Percentiles rank a stretch among this genome's conserved stretches.
Conservation (phyloP, 2,888 invertebrate genomes). For the Tethea ocularis region DNA sequence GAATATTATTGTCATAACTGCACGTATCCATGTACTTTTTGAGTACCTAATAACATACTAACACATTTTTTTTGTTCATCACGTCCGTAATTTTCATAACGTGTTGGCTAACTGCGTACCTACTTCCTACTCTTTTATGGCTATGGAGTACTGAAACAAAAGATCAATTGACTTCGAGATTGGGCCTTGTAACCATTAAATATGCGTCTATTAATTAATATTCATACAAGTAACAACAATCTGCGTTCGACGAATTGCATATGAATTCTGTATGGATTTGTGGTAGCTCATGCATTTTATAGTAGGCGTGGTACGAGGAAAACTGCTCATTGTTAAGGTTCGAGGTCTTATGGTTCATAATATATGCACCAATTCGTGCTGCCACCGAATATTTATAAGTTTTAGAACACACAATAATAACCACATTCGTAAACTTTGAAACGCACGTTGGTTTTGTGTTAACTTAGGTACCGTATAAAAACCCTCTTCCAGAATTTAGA, state of each 20-base stretch:
- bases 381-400: constrained; percentile 1
- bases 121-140: constrained; percentile 51
- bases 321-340: constrained; percentile 59
- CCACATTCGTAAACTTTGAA: neutral
- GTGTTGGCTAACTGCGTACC: constrained; percentile 29
- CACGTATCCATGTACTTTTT: neutral
- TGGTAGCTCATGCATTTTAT: constrained; percentile 65
- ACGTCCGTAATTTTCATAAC: constrained; percentile 12
- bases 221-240: constrained; percentile 64
- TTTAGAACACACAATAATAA: neutral
- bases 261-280: constrained; percentile 65
- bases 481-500: neutral
- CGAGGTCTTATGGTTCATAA: constrained; percentile 16
- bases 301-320: constrained; percentile 51
- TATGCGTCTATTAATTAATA: constrained; percentile 58
- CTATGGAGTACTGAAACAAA: constrained; percentile 54
- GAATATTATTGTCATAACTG: neutral
- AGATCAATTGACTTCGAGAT: constrained; percentile 49
- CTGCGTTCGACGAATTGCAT: constrained; percentile 66
- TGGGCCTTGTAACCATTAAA: constrained; percentile 45
- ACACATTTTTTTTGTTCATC: constrained; percentile 28
- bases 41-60: constrained; percentile 16
- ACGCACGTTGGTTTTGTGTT: neutral
- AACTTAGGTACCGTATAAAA: neutral
- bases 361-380: neutral